phyloP scores from a whole-genome alignment of 2,113 vertebrate species.

The Eulemur macaco region DNA sequence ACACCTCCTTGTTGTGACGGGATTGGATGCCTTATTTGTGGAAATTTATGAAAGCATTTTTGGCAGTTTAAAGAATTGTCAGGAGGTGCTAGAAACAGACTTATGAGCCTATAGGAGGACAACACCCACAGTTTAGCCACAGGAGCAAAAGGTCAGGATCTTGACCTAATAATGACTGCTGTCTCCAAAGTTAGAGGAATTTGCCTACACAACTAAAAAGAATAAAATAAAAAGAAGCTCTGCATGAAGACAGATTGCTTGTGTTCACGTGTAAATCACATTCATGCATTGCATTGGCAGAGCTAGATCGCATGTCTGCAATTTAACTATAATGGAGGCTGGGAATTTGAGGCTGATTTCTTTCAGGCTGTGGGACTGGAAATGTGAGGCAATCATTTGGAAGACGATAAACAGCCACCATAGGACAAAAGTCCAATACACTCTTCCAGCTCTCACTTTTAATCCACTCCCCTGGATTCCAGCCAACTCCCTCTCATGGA shows the following conservation, averaged over 20 bases:
- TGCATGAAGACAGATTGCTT: neutral
- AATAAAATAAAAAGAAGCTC: neutral
- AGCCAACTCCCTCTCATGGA: neutral
- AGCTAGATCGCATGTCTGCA: neutral
- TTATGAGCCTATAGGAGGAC: neutral
- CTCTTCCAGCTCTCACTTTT: neutral
- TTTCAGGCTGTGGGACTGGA: neutral
- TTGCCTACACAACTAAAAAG: neutral
- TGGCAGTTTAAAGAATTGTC: neutral
- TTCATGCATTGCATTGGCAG: neutral
- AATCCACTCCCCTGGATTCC: neutral
- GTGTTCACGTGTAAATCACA: neutral
- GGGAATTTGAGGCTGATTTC: neutral
- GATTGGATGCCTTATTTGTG: neutral
- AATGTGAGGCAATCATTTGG: neutral
- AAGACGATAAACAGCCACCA: neutral
- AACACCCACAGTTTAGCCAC: neutral
- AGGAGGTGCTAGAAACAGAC: neutral
- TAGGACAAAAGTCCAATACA: neutral
- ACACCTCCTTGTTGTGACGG: neutral
- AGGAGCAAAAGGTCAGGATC: neutral
- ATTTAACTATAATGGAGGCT: neutral
- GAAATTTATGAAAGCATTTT: neutral
- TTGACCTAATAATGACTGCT: neutral
- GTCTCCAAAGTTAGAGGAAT: neutral